These are phyloP conservation scores for Phaenicophaeus curvirostris DNA, from an alignment of 2,797 vertebrate species.

Conservation along the genomic window DNA sequence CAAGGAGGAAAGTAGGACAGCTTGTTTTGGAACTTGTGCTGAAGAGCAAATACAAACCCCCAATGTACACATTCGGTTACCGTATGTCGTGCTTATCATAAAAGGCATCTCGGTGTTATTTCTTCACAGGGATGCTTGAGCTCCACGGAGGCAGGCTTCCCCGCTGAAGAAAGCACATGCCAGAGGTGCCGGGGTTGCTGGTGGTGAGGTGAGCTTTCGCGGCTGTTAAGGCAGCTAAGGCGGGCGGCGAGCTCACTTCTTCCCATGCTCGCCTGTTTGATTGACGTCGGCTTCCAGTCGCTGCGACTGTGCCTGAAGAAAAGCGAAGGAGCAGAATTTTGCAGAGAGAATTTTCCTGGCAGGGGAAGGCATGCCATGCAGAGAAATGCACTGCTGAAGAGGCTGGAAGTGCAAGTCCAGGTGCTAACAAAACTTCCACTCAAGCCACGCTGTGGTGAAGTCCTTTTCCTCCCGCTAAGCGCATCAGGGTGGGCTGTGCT, in stretches of 20 bases:
- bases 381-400: neutral
- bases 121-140: constrained; percentile 50
- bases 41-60: constrained; percentile 58
- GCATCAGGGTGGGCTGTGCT: rapidly evolving
- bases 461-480: neutral
- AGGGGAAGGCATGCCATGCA: neutral
- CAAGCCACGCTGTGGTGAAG: constrained; percentile 2
- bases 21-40: constrained; percentile 59
- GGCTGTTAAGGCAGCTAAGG: neutral
- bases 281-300: neutral
- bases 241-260: neutral
- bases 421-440: neutral
- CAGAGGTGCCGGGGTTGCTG: neutral
- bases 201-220: neutral
- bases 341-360: neutral
- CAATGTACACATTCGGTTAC: constrained; percentile 49
- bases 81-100: constrained; percentile 58
- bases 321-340: constrained; percentile 6
- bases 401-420: neutral
- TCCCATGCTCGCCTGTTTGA: neutral
- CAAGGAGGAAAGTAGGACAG: constrained; percentile 5
- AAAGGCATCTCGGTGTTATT: constrained; percentile 14
- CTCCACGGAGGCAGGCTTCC: neutral
- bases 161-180: neutral
- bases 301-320: neutral